Conservation (phyloP, 2,113 vertebrate species). For the Melanotaenia duboulayi region DNA sequence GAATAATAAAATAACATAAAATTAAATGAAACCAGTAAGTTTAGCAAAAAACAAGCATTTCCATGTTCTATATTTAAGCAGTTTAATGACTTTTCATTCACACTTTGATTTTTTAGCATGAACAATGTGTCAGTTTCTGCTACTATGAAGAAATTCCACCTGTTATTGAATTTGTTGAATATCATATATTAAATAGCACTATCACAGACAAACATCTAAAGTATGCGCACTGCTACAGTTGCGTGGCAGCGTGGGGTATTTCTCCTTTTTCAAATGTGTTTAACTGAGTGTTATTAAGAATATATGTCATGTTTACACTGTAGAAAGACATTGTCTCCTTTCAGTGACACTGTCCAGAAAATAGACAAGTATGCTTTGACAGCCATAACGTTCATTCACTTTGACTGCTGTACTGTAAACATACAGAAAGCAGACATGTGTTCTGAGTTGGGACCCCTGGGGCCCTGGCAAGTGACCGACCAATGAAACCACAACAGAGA, state of each 20-base stretch:
- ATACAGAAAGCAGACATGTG: slow-evolving; percentile 77
- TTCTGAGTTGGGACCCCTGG: slow-evolving; percentile 73
- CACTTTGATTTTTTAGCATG: no score
- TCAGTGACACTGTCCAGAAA: slow-evolving; percentile 57
- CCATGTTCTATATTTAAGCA: no score
- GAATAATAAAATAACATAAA: no score
- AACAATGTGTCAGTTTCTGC: no score
- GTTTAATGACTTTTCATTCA: no score
- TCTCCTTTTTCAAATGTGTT: slow-evolving; percentile 4
- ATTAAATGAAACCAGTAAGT: no score
- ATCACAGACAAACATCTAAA: slow-evolving; percentile 6
- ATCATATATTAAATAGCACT: neutral
- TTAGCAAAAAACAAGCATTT: no score
- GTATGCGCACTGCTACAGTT: neutral
- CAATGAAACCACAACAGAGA: slow-evolving; percentile 77
- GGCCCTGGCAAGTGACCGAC: slow-evolving; percentile 71
- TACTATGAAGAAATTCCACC: no score
- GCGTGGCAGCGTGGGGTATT: neutral
- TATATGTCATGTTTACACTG: slow-evolving; percentile 40
- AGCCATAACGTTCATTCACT: slow-evolving; percentile 63
- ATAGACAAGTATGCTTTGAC: slow-evolving; percentile 58
- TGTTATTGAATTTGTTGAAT: neutral
- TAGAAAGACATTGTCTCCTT: slow-evolving; percentile 31
- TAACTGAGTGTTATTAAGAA: slow-evolving; percentile 19
- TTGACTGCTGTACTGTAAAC: slow-evolving; percentile 71